A percentile compares a stretch with the other conserved stretches of the same genome.
phyloP scores from a whole-genome alignment of 2,888 invertebrate species.

The Adelphocoris suturalis region DNA sequence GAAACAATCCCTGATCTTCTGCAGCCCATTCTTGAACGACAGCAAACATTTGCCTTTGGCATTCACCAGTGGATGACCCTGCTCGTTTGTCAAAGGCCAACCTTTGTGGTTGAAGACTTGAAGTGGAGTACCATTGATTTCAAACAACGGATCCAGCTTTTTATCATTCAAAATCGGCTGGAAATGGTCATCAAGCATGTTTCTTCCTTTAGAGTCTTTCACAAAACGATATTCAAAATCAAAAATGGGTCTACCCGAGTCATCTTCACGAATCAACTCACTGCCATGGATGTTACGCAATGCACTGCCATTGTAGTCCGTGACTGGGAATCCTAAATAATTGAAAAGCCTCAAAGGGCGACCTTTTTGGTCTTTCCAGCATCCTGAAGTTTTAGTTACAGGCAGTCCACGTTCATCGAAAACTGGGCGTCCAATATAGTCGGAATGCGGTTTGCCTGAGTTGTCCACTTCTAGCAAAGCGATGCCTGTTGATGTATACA shows the following conservation, averaged over 20 bases:
- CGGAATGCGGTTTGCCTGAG: slow-evolving; percentile 57
- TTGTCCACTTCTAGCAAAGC: slow-evolving; percentile 67
- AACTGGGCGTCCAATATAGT: slow-evolving; percentile 70
- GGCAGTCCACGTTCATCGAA: slow-evolving; percentile 72
- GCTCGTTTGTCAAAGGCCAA: slow-evolving; percentile 71
- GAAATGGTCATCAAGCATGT: slow-evolving; percentile 51
- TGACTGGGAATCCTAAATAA: slow-evolving; percentile 69
- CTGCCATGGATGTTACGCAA: slow-evolving; percentile 51
- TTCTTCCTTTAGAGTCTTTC: slow-evolving; percentile 68
- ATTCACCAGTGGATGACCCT: slow-evolving; percentile 64
- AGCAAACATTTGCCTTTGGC: slow-evolving; percentile 66
- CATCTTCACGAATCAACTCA: slow-evolving; percentile 52
- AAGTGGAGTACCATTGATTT: slow-evolving; percentile 53
- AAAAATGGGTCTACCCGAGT: slow-evolving; percentile 67
- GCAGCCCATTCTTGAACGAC: slow-evolving; percentile 53
- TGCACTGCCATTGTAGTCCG: slow-evolving; percentile 70
- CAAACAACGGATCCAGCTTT: slow-evolving; percentile 21
- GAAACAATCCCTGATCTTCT: slow-evolving; percentile 62
- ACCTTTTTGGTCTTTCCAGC: slow-evolving; percentile 69
- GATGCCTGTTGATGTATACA: slow-evolving; percentile 68
- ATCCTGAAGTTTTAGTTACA: slow-evolving; percentile 60
- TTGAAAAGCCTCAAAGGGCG: slow-evolving; percentile 71
- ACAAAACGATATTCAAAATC: slow-evolving; percentile 59
- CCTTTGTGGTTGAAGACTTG: slow-evolving; percentile 68
- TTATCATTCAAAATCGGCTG: slow-evolving; percentile 53